phyloP scores from a whole-genome alignment of 2,113 vertebrate species.

The Silurus glanis region DNA sequence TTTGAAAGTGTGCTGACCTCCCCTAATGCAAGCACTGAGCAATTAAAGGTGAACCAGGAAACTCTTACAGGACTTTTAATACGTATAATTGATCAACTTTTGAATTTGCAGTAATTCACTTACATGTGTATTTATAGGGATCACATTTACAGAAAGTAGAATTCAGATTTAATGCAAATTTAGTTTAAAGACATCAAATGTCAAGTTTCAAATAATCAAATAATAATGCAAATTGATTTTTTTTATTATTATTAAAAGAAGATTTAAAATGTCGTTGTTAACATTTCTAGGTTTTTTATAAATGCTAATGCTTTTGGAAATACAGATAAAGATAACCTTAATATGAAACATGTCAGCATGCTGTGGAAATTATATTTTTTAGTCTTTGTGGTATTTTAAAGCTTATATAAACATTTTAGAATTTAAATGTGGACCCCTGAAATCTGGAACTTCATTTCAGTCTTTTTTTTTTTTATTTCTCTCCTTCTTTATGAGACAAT shows the following conservation, averaged over 20 bases:
- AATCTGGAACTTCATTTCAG: neutral
- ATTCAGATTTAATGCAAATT: neutral
- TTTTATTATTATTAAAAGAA: neutral
- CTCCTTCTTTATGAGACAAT: neutral
- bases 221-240: neutral
- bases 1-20: slow-evolving; percentile 62
- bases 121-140: neutral
- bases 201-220: too few relatives aligned
- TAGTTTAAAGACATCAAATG: neutral
- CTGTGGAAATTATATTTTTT: neutral
- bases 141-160: neutral
- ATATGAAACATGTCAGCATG: neutral
- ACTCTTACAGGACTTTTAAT: neutral
- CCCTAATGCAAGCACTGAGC: slow-evolving; percentile 57
- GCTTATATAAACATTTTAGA: neutral
- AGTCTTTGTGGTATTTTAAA: neutral
- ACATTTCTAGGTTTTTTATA: neutral
- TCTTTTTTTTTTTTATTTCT: neutral
- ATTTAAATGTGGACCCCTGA: neutral
- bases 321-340: neutral
- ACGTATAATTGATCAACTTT: neutral
- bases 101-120: neutral
- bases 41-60: slow-evolving; percentile 58
- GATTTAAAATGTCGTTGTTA: neutral
- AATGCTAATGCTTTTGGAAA: neutral